Conservation (phyloP, 2,888 invertebrate genomes). For the Drosophila meridionalis region DNA sequence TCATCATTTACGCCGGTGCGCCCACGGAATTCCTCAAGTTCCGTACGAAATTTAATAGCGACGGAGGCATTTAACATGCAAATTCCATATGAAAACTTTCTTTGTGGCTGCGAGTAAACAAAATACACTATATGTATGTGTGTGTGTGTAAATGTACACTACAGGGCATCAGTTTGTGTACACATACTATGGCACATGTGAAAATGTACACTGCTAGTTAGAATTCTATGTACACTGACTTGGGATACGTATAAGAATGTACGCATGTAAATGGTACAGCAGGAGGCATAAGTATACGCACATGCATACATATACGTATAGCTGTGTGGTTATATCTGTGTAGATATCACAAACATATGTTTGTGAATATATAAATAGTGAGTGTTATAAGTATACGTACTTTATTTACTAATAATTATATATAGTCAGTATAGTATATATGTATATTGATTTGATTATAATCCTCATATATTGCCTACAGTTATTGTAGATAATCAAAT, state of each 20-base stretch:
- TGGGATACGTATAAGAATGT: neutral
- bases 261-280: neutral
- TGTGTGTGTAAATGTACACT: neutral
- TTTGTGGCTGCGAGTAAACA: slow-evolving; percentile 16
- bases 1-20: slow-evolving; percentile 22
- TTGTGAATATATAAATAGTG: neutral
- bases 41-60: slow-evolving; percentile 17
- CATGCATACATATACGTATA: neutral
- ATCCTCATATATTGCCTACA: neutral
- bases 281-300: neutral
- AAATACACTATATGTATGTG: neutral
- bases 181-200: neutral
- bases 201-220: neutral
- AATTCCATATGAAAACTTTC: slow-evolving; percentile 38
- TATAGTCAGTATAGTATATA: neutral
- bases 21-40: slow-evolving; percentile 37
- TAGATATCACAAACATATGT: neutral
- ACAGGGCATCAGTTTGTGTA: neutral
- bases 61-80: slow-evolving; percentile 28
- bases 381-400: neutral
- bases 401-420: too few relatives aligned
- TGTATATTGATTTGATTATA: neutral
- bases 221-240: neutral
- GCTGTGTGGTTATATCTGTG: neutral
- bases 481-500: neutral